phyloP scores from a whole-genome alignment of 2,113 vertebrate species.

The Hippopotamus amphibius region DNA sequence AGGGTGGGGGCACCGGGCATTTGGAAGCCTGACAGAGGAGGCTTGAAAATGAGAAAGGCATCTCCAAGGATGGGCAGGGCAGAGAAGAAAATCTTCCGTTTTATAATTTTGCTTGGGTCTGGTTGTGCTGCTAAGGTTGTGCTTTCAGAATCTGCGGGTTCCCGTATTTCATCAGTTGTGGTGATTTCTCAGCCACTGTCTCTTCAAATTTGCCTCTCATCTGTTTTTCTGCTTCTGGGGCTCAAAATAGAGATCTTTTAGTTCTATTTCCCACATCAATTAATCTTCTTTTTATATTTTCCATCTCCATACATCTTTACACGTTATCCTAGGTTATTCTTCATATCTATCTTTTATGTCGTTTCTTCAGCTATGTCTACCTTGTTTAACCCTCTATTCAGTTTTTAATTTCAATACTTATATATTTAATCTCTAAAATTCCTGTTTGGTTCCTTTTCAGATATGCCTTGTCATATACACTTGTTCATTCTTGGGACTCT shows the following conservation, averaged over 20 bases:
- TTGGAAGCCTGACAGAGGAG: not conserved
- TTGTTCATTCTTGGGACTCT: not conserved
- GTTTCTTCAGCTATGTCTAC: not conserved
- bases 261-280: not conserved
- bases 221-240: not conserved
- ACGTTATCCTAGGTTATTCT: not conserved
- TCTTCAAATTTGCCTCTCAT: not conserved
- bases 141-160: not conserved
- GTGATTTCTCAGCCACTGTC: not conserved
- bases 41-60: not conserved
- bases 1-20: not conserved
- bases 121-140: not conserved
- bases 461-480: not conserved
- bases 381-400: not conserved
- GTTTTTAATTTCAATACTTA: not conserved
- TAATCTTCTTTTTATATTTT: not conserved
- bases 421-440: not conserved
- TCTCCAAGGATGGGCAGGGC: not conserved
- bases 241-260: not conserved
- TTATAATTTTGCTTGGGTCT: not conserved
- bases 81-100: not conserved
- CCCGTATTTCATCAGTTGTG: not conserved
- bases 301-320: not conserved
- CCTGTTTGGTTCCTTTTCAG: not conserved
- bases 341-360: not conserved